Evolutionary conservation across 2,888 invertebrate species (phyloP).

Genomic region (Yponomeuta plumbellus): DNA sequence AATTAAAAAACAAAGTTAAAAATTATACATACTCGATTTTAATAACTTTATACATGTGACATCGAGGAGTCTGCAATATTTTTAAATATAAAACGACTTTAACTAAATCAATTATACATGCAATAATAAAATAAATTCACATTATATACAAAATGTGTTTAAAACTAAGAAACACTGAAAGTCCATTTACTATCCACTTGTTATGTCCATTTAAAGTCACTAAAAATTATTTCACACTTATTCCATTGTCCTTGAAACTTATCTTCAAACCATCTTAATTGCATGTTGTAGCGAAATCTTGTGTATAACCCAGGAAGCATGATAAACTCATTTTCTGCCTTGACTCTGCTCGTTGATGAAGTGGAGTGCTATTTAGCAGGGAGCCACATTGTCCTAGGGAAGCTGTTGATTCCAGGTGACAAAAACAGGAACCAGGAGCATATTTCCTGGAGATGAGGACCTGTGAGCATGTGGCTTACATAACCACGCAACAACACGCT

Average conservation of each 20-base stretch:
- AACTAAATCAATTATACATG: slow-evolving; percentile 8
- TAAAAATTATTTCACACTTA: neutral
- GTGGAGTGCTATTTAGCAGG: neutral
- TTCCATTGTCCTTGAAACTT: neutral
- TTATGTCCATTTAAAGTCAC: neutral
- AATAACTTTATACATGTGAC: neutral
- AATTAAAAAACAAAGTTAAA: neutral
- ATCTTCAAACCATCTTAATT: slow-evolving; percentile 9
- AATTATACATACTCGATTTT: neutral
- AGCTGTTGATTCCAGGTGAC: slow-evolving; percentile 56
- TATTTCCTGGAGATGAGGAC: slow-evolving; percentile 30
- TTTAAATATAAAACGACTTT: slow-evolving; percentile 4
- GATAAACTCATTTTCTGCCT: neutral
- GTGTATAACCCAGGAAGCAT: slow-evolving; percentile 1
- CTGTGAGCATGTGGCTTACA: slow-evolving; percentile 51
- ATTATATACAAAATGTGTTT: slow-evolving; percentile 27
- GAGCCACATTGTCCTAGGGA: slow-evolving; percentile 53
- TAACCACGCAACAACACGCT: slow-evolving; percentile 60
- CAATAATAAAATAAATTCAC: slow-evolving; percentile 24
- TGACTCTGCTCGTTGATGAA: neutral
- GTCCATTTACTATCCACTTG: neutral
- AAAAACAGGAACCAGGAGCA: slow-evolving; percentile 23
- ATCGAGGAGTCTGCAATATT: neutral
- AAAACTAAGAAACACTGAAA: slow-evolving; percentile 8
- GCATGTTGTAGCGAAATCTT: neutral